A percentile compares a stretch with the other conserved stretches of the same genome.
These are phyloP conservation scores for Prosopocoilus inquinatus DNA, from an alignment of 2,888 invertebrate species.

Conservation along the genomic window DNA sequence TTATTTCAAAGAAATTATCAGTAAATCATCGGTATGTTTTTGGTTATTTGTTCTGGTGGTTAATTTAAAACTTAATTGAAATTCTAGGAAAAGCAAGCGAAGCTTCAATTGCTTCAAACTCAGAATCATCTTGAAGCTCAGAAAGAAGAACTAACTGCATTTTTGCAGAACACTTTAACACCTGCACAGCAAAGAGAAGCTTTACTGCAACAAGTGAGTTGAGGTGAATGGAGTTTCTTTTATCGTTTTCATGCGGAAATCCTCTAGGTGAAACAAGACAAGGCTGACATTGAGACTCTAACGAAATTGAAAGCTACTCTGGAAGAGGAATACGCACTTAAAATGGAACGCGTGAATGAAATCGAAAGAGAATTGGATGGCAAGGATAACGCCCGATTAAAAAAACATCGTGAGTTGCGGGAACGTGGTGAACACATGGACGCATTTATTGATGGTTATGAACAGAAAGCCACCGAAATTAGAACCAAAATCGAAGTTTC, in stretches of 20 bases:
- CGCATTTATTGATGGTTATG: conserved; percentile 14
- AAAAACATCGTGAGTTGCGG: conserved; percentile 35
- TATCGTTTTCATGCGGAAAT: not conserved
- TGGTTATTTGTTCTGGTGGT: too few relatives aligned
- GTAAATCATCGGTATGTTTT: conserved; percentile 26
- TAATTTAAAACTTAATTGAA: not conserved
- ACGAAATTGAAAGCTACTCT: conserved; percentile 29
- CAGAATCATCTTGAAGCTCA: conserved; percentile 27
- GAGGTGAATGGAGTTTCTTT: conserved; percentile 14
- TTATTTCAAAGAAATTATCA: conserved; percentile 28
- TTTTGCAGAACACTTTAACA: conserved; percentile 32
- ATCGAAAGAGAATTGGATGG: conserved; percentile 32
- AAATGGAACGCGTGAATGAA: conserved; percentile 28
- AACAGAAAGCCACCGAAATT: conserved; percentile 12
- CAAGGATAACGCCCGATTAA: conserved; percentile 33
- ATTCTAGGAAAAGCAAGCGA: conserved; percentile 31
- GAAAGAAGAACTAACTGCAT: conserved; percentile 28
- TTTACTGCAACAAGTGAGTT: conserved; percentile 34
- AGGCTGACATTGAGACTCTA: conserved; percentile 34
- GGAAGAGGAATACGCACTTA: conserved; percentile 28
- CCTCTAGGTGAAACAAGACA: conserved; percentile 35
- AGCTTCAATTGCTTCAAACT: conserved; percentile 29
- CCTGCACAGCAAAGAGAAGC: conserved; percentile 36
- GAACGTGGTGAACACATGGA: conserved; percentile 33
- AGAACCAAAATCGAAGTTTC: conserved; percentile 12